phyloP scores from a whole-genome alignment of 2,113 vertebrate genomes.

The Colius striatus region DNA sequence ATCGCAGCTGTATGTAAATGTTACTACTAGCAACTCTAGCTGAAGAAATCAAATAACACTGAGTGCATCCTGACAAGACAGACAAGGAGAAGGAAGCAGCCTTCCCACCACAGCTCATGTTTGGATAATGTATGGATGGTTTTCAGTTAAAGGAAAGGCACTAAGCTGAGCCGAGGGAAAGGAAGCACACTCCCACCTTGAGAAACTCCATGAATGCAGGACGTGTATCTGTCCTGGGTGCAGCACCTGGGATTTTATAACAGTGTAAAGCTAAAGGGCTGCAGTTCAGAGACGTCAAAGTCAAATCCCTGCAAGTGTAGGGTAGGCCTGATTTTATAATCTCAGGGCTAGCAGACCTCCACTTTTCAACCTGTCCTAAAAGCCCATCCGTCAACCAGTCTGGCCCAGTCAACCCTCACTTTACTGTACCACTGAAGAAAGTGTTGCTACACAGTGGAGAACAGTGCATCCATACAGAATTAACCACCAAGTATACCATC shows the following conservation, averaged over 20 bases:
- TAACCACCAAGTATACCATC: neutral
- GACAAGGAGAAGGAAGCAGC: neutral
- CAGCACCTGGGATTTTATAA: neutral
- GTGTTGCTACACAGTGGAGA: neutral
- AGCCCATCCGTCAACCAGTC: neutral
- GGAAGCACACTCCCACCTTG: neutral
- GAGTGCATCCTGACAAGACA: neutral
- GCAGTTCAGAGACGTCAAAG: neutral
- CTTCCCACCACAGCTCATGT: fast-evolving
- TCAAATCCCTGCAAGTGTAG: neutral
- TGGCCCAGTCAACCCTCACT: neutral
- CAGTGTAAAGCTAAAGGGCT: fast-evolving
- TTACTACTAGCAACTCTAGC: neutral
- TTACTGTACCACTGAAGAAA: fast-evolving
- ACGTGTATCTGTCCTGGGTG: neutral
- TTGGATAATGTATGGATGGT: neutral
- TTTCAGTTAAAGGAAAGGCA: neutral
- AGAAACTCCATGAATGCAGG: neutral
- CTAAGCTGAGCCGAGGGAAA: neutral
- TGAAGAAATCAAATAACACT: neutral
- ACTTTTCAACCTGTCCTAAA: neutral
- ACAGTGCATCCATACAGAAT: neutral
- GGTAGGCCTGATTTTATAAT: neutral
- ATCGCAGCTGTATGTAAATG: neutral
- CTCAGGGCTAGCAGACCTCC: neutral